Evolutionary conservation across 2,113 vertebrate genomes (phyloP).

Genomic region (Tachuris rubrigastra): DNA sequence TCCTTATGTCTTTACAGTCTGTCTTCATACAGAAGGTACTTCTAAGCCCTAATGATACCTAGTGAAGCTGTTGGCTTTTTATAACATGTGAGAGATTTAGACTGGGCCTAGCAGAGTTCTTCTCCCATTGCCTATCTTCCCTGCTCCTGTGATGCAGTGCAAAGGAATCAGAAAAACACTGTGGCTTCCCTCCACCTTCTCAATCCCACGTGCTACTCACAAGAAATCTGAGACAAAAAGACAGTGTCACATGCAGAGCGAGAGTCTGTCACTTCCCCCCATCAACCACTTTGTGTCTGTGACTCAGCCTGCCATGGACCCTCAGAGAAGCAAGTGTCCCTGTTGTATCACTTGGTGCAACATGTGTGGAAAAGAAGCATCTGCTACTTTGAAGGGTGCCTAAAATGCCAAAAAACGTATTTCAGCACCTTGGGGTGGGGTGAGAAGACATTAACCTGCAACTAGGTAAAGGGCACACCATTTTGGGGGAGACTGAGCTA

Average conservation of each 20-base stretch:
- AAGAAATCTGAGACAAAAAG: not conserved
- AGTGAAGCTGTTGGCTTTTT: not conserved
- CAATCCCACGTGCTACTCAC: not conserved
- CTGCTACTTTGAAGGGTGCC: not conserved
- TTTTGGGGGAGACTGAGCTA: not conserved
- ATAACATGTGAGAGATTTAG: not conserved
- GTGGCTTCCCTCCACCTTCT: not conserved
- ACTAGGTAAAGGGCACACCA: not conserved
- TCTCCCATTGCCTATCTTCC: not conserved
- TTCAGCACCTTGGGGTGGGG: not conserved
- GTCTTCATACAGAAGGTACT: not conserved
- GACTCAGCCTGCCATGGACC: not conserved
- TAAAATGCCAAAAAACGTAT: rapidly evolving
- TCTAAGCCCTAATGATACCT: rapidly evolving
- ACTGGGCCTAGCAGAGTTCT: not conserved
- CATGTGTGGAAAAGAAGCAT: not conserved
- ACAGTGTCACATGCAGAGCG: rapidly evolving
- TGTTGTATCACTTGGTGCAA: not conserved
- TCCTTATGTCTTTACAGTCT: not conserved
- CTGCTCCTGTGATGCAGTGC: not conserved
- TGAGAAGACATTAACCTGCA: not conserved
- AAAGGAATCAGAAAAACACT: not conserved
- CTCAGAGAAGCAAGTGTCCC: not conserved
- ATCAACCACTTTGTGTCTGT: rapidly evolving
- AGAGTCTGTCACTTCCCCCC: not conserved